These are phyloP conservation scores for Holothuria scabra DNA, from an alignment of 53 echinoderm and acorn worm genomes.

Conservation along the genomic window DNA sequence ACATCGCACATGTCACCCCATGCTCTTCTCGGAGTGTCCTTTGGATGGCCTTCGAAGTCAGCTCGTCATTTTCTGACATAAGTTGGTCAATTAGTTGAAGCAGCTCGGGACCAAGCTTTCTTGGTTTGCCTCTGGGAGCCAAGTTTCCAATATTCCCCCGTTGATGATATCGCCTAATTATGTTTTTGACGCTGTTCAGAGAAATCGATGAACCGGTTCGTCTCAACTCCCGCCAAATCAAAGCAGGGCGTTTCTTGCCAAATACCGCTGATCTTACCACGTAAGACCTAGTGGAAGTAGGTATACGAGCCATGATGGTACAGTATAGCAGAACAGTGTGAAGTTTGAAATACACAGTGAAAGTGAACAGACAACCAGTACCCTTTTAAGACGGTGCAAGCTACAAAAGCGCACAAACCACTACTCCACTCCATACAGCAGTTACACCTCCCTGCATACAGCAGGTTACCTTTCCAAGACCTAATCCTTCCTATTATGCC, in stretches of 20 bases:
- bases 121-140: not conserved
- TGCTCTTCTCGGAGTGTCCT: not conserved
- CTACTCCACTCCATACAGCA: too few relatives aligned
- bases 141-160: not conserved
- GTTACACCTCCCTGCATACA: too few relatives aligned
- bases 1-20: not conserved
- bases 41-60: not conserved
- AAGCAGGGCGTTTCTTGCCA: not conserved
- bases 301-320: not conserved
- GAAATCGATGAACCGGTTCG: not conserved
- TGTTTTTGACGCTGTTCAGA: slow-evolving; percentile 1
- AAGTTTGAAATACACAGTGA: too few relatives aligned
- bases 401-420: too few relatives aligned
- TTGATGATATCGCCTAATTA: not conserved
- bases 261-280: slow-evolving; percentile 5
- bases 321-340: too few relatives aligned
- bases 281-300: not conserved
- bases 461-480: too few relatives aligned
- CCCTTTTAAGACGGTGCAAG: too few relatives aligned
- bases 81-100: slow-evolving; percentile 10
- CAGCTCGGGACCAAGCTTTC: not conserved
- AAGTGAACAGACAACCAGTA: too few relatives aligned
- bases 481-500: too few relatives aligned
- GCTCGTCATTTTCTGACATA: not conserved
- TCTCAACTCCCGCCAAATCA: slow-evolving; percentile 15